Base-by-base conservation (phyloP, 2,113 vertebrate species). In the Cyprinodon tularosa region DNA sequence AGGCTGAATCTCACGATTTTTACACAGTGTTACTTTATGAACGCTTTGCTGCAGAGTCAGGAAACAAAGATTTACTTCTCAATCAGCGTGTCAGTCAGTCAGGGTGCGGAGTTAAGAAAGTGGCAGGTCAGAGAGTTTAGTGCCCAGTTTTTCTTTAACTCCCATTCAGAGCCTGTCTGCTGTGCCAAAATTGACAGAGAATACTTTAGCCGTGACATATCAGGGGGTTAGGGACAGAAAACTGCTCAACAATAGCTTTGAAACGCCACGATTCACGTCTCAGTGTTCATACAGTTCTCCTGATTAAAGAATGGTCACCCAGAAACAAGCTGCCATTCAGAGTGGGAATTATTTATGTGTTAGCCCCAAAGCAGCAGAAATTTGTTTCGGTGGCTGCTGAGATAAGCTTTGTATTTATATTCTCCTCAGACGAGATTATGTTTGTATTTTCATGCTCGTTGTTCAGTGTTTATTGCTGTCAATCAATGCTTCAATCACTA, bases 401-500 rank as follows among this genome's bases (percentile, higher is more conserved):
- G 74, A 89, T 89, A 84, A 89, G 83, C 88, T 92, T 80, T 83
- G 81, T 90, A 86, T 89, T 86, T 88, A 86, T 86, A 72, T 68
- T 74, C 48, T 87, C 71, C 66, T 83, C 62, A 72, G n/a, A 80
- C 84, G 53, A 86, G 69, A 73, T 83, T 75, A 47, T 74, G 63
- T 74, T 77, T 75, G 78, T 80, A 65, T 37, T 62, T 68, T 67
- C 36, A 2, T 70, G 68, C 82, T 70, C 70, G 70, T 81, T 79
- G 82, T 90, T 84, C 65, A 81, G 82, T 90, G 82, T 88, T 84
- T 87, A 78, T 90, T 76, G 71, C 72, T 84, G 67, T 87, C 84
- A 77, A 86, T 90, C 85, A 88, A 82, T 85, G 81, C 85, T 87
- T 91, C 81, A 87, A 91, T 92, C 91, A 91, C 92, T 93, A 93